Base-by-base conservation (phyloP, 2,797 vertebrate species). In the Discoglossus pictus region DNA sequence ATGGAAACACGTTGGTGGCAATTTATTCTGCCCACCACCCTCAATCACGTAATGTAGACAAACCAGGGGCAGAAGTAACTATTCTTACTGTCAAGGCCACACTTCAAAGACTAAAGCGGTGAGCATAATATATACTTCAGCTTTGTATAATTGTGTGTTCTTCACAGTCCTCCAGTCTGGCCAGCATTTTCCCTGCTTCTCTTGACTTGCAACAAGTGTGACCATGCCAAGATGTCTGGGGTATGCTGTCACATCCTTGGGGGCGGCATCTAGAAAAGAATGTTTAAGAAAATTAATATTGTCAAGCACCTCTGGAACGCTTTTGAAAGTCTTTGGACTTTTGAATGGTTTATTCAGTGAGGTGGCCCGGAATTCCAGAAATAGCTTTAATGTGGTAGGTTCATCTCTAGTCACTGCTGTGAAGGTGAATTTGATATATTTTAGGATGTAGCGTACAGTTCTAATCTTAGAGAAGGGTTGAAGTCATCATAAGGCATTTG, bases 51-150 rank as follows among this genome's bases (percentile, higher is more conserved):
- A 23, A 61, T 27, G 21, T 31, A 39, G 18, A 20, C 24, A 11
- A 8, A 27, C 17, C 35, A 16, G 16, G 11, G 44, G 15, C 44
- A 42, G 24, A 9, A 15, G 27, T 13, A 31, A 25, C 59, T 59
- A 67, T 47, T 50, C 15, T 48, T 7, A 42, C 18, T 15, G 11
- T 10, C 42, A 6, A 50, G 20, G 23, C 39, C 18, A n/a, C 16
- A 23, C 21, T 58, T 38, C 48, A 20, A 42, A 40, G 18, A 10
- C 34, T 23, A 59, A 67, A 51, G 18, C 38, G 10, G 56, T 34
- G 27, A 51, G 34, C 38, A 50, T 43, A 34, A 60, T 60, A 31
- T 42, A 58, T 43, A 50, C 21, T 51, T 46, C 35, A 42, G 65
- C 13, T 7, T 16, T 40, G 16, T 39, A 59, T 67, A 40, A 67